Base-by-base conservation (phyloP, 2,113 vertebrate genomes). In the Labeo catla region DNA sequence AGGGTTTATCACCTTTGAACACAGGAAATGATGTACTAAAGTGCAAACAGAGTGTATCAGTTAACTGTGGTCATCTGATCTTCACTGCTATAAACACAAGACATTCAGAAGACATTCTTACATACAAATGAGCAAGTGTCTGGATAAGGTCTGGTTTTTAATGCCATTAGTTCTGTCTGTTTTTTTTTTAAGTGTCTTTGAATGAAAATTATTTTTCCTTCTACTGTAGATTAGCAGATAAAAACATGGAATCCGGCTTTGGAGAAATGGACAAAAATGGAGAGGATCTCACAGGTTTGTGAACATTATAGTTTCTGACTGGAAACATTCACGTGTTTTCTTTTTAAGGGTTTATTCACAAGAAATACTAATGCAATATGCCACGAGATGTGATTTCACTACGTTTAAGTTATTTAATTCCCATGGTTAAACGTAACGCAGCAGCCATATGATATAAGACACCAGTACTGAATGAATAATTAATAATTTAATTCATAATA, bases 231-330 rank as follows among this genome's bases (percentile, higher is more conserved):
- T 70, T 13, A 52, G 15, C 50, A 23, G 59, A 73, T 57, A 36
- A n/a, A 61, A 57, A 49, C 28, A 96, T 95, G 95, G 96, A 97
- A 54, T 81, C 90, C 34, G 95, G 92, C 84, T 65, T 93, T 78
- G 93, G 91, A 73, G 95, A 96, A 43, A 76, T 88, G 5, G 94
- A 96, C 82, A 93, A 92, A 81, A 92, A 94, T 84, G 94, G 91
- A 84, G 96, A 97, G 16, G 96, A 97, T 66, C 87, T 54, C 86
- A 88, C 96, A 95, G 96, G 97, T 97, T 93, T 89, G 87, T 76
- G 52, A 12, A 13, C 19, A 23, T 45, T 36, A n/a, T 76, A 28
- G 28, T 28, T 28, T 28, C 28, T 28, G 39, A 15, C 34, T 77
- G 0, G 12, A 54, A 23, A 16, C 16, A 45, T 72, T 72, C 36